Percentiles rank a stretch among this genome's conserved stretches.
These are phyloP conservation scores for Oncorhynchus tshawytscha DNA, from an alignment of 2,113 vertebrate genomes.

Conservation along the genomic window DNA sequence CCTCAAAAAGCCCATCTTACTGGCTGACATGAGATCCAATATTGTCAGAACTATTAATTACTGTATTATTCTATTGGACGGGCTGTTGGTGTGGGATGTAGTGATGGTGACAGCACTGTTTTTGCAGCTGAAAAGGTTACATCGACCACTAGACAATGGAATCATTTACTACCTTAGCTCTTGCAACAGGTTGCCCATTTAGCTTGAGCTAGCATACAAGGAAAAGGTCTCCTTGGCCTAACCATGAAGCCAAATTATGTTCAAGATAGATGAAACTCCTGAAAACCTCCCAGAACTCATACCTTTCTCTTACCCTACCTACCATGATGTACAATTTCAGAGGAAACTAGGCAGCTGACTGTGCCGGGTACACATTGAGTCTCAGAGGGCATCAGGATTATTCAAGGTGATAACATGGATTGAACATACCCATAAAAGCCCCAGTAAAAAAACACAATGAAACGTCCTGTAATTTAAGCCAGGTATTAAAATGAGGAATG, in stretches of 20 bases:
- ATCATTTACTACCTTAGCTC: not conserved
- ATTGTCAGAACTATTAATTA: conserved; percentile 23
- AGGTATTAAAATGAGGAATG: conserved; percentile 11
- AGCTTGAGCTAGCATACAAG: not conserved
- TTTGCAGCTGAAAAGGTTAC: conserved; percentile 33
- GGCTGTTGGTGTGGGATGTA: not conserved
- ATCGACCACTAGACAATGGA: not conserved
- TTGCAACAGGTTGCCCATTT: not conserved
- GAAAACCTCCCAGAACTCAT: not conserved
- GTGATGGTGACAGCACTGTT: conserved; percentile 28
- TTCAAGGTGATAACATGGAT: conserved; percentile 8
- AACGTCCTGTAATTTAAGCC: not conserved
- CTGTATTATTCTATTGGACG: conserved; percentile 16
- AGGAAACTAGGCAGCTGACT: not conserved
- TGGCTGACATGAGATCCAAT: conserved; percentile 20
- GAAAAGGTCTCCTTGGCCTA: not conserved
- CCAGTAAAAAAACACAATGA: not conserved
- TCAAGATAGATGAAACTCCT: not conserved
- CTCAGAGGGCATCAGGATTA: not conserved
- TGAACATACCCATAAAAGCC: not conserved
- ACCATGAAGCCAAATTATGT: not conserved
- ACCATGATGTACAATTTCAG: not conserved
- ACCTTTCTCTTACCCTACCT: not conserved
- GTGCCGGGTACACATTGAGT: not conserved
- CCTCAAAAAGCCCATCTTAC: not conserved